Evolutionary conservation across 2,113 vertebrate genomes (phyloP).

Genomic region (Dissostichus mawsoni): DNA sequence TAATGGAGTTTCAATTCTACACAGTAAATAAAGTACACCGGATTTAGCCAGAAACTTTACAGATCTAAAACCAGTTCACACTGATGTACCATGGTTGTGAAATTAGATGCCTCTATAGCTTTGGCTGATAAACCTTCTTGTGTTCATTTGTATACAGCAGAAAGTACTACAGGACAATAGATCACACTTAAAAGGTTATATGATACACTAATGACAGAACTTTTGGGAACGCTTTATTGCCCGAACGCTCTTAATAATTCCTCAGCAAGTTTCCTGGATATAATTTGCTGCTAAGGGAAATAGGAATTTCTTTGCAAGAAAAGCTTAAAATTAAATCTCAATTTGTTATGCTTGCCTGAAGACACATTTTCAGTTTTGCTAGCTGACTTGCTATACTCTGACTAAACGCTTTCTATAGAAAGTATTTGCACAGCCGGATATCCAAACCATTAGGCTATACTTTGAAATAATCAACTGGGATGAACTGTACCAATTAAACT

Average conservation of each 20-base stretch:
- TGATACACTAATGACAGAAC: neutral
- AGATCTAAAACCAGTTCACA: neutral
- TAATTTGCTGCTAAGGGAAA: neutral
- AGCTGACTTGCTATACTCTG: neutral
- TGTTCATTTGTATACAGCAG: neutral
- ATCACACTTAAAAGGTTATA: neutral
- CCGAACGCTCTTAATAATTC: neutral
- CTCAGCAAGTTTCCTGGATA: neutral
- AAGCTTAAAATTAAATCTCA: neutral
- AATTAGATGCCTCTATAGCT: neutral
- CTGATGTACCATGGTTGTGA: neutral
- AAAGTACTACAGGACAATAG: neutral
- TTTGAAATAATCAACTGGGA: constrained; percentile 1
- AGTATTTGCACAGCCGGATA: no score
- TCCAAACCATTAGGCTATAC: neutral
- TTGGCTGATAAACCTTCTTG: neutral
- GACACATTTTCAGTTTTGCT: constrained; percentile 3
- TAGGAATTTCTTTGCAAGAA: neutral
- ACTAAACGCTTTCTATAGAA: neutral
- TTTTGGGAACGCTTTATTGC: neutral
- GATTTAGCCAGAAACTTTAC: neutral
- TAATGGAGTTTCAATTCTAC: no score
- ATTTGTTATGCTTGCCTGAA: neutral
- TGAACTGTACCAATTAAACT: neutral
- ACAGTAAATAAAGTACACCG: no score